Percentiles rank a stretch among this genome's conserved stretches.
These are phyloP conservation scores for Laupala kohalensis DNA, from an alignment of 1,140 invertebrate species.

Conservation along the genomic window DNA sequence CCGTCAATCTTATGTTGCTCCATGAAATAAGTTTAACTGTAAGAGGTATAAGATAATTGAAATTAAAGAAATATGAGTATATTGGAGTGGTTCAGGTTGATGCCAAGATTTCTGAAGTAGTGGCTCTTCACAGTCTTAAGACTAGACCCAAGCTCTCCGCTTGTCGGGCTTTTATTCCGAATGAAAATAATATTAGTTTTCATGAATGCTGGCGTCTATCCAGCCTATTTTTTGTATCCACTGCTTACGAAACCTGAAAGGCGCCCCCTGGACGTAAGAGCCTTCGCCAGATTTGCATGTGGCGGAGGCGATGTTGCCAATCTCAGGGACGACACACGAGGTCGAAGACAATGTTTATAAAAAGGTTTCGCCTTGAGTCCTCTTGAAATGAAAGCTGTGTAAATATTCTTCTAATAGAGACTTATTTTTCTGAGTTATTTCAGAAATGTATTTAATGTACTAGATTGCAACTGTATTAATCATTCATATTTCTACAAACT, in stretches of 20 bases:
- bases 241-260: neutral
- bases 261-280: neutral
- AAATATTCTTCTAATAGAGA: too few species aligned
- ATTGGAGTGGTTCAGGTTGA: neutral
- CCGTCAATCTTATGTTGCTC: neutral
- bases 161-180: neutral
- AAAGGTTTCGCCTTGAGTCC: too few species aligned
- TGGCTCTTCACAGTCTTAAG: neutral
- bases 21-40: too few species aligned
- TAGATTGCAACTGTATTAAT: too few species aligned
- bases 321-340: too few species aligned
- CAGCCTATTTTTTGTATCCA: neutral
- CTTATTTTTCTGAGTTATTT: too few species aligned
- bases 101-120: neutral
- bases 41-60: too few species aligned
- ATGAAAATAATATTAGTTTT: neutral
- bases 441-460: too few species aligned
- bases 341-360: too few species aligned
- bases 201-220: neutral
- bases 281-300: neutral
- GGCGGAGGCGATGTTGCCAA: too few species aligned
- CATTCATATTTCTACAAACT: too few species aligned
- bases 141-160: neutral
- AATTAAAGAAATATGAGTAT: neutral
- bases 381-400: too few species aligned